Base-by-base conservation (phyloP, 2,888 invertebrate species). In the Coenonympha glycerion region DNA sequence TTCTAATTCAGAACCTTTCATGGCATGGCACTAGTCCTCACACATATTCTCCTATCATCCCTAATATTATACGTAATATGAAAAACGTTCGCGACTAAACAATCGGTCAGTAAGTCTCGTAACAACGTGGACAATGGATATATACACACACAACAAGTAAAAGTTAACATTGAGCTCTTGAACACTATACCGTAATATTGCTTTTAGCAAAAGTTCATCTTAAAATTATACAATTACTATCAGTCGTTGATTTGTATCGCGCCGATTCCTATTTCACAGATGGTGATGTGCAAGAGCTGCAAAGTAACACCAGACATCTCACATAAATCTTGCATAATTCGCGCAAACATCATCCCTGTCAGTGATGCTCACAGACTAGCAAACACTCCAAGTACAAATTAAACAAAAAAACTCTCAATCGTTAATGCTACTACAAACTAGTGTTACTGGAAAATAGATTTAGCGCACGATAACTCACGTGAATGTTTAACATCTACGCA, bases 21-120 rank as follows among this genome's bases (percentile, higher is more conserved):
- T 69, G 85, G 84, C 87, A 86, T 87, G 87, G 86, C 87, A 87
- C 86, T 79, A 83, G 86, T 85, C 86, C 80, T 82, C 76, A 84
- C 77, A 83, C 75, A 86, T 77, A 78, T 64, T 64, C 84, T 79
- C 83, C 87, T 87, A 83, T 81, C 87, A 87, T 80, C 82, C 87
- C 74, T 73, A 74, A 73, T 77, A 76, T 9, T 75, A 79, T 65
- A 66, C 64, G 61, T 58, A 61, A 61, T 59, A 61, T 63, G 59
- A 60, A 58, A 61, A 59, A 71, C 63, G 67, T 64, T 68, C 66
- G 60, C 59, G 61, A 63, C 62, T 66, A 65, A 68, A 68, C 63
- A 59, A 63, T 57, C 56, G 57, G 58, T 62, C 59, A 64, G 44
- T 45, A 24, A 13, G 26, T 53, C 41, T 30, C 9, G 8, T 9